Evolutionary conservation across 2,113 vertebrate genomes (phyloP).

Genomic region (Myocastor coypus): DNA sequence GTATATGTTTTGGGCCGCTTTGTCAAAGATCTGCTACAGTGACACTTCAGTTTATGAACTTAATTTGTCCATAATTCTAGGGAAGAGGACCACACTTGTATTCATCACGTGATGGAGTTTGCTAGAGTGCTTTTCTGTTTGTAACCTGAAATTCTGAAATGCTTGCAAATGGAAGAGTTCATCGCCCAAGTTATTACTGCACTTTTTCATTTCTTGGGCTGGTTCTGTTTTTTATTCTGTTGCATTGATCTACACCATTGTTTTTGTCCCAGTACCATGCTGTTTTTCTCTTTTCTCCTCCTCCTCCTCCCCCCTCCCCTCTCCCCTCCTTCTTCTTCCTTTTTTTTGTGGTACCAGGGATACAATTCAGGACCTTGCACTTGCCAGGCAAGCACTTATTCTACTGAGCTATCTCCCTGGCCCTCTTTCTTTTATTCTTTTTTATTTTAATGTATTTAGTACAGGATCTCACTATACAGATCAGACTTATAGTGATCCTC

Average conservation of each 20-base stretch:
- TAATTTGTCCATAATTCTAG: neutral
- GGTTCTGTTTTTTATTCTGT: neutral
- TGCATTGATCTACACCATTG: neutral
- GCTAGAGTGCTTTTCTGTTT: neutral
- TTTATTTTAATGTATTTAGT: too few relatives aligned
- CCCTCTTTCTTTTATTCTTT: too few relatives aligned
- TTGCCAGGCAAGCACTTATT: too few relatives aligned
- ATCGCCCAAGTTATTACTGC: neutral
- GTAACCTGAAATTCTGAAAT: neutral
- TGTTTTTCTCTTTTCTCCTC: neutral
- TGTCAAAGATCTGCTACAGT: neutral
- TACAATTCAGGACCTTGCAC: too few relatives aligned
- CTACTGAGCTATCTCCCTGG: too few relatives aligned
- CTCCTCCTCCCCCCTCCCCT: too few relatives aligned
- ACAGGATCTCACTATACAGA: too few relatives aligned
- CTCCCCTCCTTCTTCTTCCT: too few relatives aligned
- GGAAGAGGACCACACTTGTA: neutral
- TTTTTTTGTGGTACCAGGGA: too few relatives aligned
- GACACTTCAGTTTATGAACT: neutral
- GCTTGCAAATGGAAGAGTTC: neutral
- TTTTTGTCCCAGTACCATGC: neutral
- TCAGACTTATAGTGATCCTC: too few relatives aligned
- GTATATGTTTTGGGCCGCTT: neutral
- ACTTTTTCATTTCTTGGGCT: neutral
- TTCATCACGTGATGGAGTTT: neutral